phyloP scores from a whole-genome alignment of 2,113 vertebrate genomes.

The Ctenodactylus gundi region DNA sequence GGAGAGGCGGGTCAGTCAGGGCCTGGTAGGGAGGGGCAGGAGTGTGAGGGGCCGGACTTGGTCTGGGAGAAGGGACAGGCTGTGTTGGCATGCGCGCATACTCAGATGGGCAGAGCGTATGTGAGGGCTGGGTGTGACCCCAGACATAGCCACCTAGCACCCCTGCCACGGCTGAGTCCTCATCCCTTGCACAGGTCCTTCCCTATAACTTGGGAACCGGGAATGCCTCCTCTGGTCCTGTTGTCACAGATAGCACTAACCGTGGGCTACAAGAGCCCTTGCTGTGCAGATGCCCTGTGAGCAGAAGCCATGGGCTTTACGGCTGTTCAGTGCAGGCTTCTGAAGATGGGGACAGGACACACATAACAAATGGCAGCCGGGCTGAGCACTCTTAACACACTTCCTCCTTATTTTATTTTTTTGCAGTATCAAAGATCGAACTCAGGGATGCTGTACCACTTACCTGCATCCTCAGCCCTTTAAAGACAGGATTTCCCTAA shows the following conservation, averaged over 20 bases:
- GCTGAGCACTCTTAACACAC: fast-evolving
- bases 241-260: not conserved
- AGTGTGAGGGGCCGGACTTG: no score
- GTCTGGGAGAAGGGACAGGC: not conserved
- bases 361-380: not conserved
- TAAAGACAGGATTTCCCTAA: not conserved
- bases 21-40: fast-evolving
- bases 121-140: not conserved
- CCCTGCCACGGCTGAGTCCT: not conserved
- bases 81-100: not conserved
- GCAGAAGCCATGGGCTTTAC: not conserved
- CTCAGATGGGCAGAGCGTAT: not conserved
- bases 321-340: no score
- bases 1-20: not conserved
- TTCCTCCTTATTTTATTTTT: not conserved
- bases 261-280: fast-evolving
- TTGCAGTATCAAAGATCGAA: not conserved
- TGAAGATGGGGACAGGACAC: not conserved
- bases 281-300: fast-evolving
- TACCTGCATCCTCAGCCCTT: not conserved
- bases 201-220: not conserved
- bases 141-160: not conserved
- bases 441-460: not conserved
- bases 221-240: not conserved
- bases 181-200: not conserved